Base-by-base conservation (phyloP, 2,113 vertebrate species). In the Apus apus region DNA sequence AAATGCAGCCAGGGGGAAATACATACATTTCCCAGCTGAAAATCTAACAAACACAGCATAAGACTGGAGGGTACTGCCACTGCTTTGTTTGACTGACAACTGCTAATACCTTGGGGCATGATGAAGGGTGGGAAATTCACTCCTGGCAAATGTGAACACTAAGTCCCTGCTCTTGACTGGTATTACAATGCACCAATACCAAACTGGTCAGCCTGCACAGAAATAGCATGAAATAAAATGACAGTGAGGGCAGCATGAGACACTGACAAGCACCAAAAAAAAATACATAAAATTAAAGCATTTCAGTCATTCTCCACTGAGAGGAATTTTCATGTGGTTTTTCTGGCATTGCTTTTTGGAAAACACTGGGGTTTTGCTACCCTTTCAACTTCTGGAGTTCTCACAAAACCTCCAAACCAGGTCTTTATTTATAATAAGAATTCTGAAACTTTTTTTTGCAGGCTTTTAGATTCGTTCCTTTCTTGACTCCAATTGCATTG, bases 381-480 rank as follows among this genome's bases (percentile, higher is more conserved):
- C 50, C 93, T 95, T 96, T 96, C 86, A 94, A 94, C 90, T 96
- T 94, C 83, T 95, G 80, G n/a, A 95, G 80, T 94, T 94, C 85
- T 96, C 96, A 95, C 76, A 95, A 96, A 93, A 86, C 85, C 85
- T 96, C 96, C 88, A 95, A 97, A 96, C 86, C 88, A 96, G 94
- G 92, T 94, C 92, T 97, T 90, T 93, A 90, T 92, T 95, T 95
- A 89, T 93, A 86, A 94, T 66, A 84, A 73, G 76, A 96, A 95
- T 96, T 96, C 87, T 94, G 90, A 96, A 96, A 91, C 45, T 89
- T 93, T 90, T 97, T 95, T 95, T 95, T 94, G 92, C 88, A 94
- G 94, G 96, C 85, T 93, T 97, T 94, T 56, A 68, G 56, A 56
- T 60, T 82, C 15, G 2, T 91, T 93, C 95, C 95, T 90, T 96